A percentile compares a stretch with the other conserved stretches of the same genome.
Evolutionary conservation across 2,888 invertebrate species (phyloP).

Genomic region (Lysandra bellargus): DNA sequence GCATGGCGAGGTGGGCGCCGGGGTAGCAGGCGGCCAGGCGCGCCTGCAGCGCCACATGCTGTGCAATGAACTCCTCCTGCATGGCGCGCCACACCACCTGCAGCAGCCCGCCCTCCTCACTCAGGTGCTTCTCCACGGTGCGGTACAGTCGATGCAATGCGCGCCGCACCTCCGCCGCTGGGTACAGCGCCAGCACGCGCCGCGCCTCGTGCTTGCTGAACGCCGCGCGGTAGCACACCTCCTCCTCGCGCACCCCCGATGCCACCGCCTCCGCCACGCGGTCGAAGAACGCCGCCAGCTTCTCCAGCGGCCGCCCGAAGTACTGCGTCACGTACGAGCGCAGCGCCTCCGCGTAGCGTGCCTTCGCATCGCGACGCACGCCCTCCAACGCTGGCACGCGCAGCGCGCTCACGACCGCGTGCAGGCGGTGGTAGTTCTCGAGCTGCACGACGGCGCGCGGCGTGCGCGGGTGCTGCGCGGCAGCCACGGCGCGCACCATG

Average conservation of each 20-base stretch:
- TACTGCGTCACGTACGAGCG: slow-evolving; percentile 95
- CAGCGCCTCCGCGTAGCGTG: slow-evolving; percentile 93
- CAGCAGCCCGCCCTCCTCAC: slow-evolving; percentile 95
- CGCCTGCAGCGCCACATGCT: slow-evolving; percentile 92
- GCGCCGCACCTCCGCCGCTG: slow-evolving; percentile 87
- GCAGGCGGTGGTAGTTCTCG: slow-evolving; percentile 97
- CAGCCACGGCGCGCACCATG: slow-evolving; percentile 90
- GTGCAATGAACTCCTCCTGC: slow-evolving; percentile 99
- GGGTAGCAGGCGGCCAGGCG: slow-evolving; percentile 97
- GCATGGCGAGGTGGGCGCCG: slow-evolving; percentile 94
- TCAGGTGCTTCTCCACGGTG: slow-evolving; percentile 98
- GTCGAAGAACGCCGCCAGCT: slow-evolving; percentile 94
- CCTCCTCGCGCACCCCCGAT: slow-evolving; percentile 96
- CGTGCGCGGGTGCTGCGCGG: slow-evolving; percentile 94
- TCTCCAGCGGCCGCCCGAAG: slow-evolving; percentile 88
- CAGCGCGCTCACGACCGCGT: slow-evolving; percentile 90
- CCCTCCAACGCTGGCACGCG: slow-evolving; percentile 94
- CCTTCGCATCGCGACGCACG: slow-evolving; percentile 91
- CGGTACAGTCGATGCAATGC: slow-evolving; percentile 95
- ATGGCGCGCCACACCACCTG: slow-evolving; percentile 99
- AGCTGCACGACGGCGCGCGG: slow-evolving; percentile 95
- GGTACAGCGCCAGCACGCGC: slow-evolving; percentile 96
- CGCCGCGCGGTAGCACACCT: slow-evolving; percentile 98
- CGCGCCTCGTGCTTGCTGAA: slow-evolving; percentile 98
- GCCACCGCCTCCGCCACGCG: slow-evolving; percentile 96